Base-by-base conservation (phyloP, 2,888 invertebrate genomes). In the Bruchidius siliquastri region DNA sequence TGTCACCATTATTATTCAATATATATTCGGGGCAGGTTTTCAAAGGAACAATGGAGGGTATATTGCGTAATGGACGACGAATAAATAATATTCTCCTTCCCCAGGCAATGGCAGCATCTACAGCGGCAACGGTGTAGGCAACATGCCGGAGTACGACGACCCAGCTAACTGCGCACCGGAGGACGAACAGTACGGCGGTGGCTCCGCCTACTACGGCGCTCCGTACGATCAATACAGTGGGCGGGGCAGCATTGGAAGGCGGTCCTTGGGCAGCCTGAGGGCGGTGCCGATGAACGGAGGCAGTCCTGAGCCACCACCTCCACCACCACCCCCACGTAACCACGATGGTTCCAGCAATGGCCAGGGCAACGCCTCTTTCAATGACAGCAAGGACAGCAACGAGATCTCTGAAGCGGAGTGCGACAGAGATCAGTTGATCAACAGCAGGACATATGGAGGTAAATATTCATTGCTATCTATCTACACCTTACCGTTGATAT, bases 321-420 rank as follows among this genome's bases (percentile, higher is more conserved):
- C 92, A 82, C 91, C 87, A 89, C 96, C 93, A 79, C 96, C 92
- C 82, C 95, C 92, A 84, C 92, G 92, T 85, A 95, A 95, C 87
- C 94, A 95, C 83, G 94, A 94, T 86, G 91, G 89, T 82, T 93
- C 92, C 74, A 96, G 95, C 88, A 96, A 96, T 88, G 96, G 96
- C 87, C 49, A 49, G 18, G 49, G 49, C 8, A 49, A 49, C 49
- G 91, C 89, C 82, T 93, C 92, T 74, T 96, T 96, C 88, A 96
- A 96, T 88, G 96, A 96, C 87, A 95, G 95, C 85, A 96, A 96
- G 89, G 96, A 96, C 87, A 96, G 96, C 87, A 96, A 96, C 88
- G 96, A 96, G 88, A 95, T 96, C 87, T 96, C 95, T 84, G 96
- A 96, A 88, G 96, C 96, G 81, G 96, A 96, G 87, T 96, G 96